A percentile compares a stretch with the other conserved stretches of the same genome.
Conservation (phyloP, 2,797 vertebrate genomes). For the Thaleichthys pacificus region DNA sequence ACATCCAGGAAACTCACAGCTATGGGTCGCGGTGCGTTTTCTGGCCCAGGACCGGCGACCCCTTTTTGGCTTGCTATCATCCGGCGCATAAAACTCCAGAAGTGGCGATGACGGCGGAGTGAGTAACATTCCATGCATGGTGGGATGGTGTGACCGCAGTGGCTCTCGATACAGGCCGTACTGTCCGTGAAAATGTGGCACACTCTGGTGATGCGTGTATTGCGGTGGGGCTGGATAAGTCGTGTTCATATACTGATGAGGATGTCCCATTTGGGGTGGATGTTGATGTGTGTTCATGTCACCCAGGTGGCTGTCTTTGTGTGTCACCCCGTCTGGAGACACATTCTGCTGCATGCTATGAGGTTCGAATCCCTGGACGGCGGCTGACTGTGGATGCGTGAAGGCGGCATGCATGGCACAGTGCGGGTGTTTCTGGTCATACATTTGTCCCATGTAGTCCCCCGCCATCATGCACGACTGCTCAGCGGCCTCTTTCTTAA, state of each 20-base stretch:
- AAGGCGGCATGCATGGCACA: slow-evolving; percentile 54
- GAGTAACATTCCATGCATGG: slow-evolving; percentile 80
- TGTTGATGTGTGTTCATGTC: slow-evolving; percentile 57
- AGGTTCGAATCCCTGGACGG: slow-evolving; percentile 42
- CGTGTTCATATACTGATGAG: slow-evolving; percentile 65
- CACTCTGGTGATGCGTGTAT: slow-evolving; percentile 54
- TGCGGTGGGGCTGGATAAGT: slow-evolving; percentile 55
- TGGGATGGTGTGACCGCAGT: slow-evolving; percentile 67
- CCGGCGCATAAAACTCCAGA: slow-evolving; percentile 81
- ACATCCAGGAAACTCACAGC: slow-evolving; percentile 89
- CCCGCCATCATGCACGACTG: slow-evolving; percentile 82
- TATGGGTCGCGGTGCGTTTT: slow-evolving; percentile 90
- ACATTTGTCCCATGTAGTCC: slow-evolving; percentile 71
- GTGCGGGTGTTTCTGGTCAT: slow-evolving; percentile 68
- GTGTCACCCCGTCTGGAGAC: slow-evolving; percentile 48
- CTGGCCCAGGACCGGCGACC: slow-evolving; percentile 87
- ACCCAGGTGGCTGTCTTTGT: slow-evolving; percentile 58
- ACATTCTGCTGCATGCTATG: slow-evolving; percentile 53
- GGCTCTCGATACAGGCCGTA: slow-evolving; percentile 79
- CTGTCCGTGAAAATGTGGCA: slow-evolving; percentile 80
- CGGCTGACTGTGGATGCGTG: slow-evolving; percentile 59
- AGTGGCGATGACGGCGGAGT: slow-evolving; percentile 87
- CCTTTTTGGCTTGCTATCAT: slow-evolving; percentile 82
- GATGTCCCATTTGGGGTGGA: slow-evolving; percentile 39
- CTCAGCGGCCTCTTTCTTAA: slow-evolving; percentile 81